Conservation (phyloP, 1,140 invertebrate genomes). For the Diabrotica undecimpunctata region DNA sequence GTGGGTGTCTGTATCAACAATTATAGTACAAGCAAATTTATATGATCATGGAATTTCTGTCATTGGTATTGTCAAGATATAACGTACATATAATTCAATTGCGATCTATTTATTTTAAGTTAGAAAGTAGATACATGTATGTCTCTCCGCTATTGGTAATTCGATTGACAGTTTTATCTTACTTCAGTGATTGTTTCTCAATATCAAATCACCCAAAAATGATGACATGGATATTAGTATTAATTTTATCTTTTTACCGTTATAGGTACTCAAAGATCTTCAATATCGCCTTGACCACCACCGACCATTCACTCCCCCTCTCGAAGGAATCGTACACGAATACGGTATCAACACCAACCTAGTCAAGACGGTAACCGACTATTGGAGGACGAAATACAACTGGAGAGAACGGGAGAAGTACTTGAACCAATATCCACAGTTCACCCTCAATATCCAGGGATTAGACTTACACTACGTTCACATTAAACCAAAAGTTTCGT, state of each 20-base stretch:
- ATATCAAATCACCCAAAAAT: too few relatives aligned
- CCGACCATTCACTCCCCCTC: slow-evolving; percentile 54
- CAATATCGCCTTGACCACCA: slow-evolving; percentile 56
- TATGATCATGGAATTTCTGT: too few relatives aligned
- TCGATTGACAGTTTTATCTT: too few relatives aligned
- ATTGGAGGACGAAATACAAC: slow-evolving; percentile 74
- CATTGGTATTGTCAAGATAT: too few relatives aligned
- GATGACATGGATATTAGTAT: too few relatives aligned
- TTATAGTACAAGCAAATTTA: too few relatives aligned
- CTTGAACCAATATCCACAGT: slow-evolving; percentile 72
- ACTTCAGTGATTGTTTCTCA: too few relatives aligned
- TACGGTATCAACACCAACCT: slow-evolving; percentile 75
- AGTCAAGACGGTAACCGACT: slow-evolving; percentile 67
- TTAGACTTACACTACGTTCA: slow-evolving; percentile 59
- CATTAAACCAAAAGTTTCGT: slow-evolving; percentile 53
- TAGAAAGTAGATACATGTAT: too few relatives aligned
- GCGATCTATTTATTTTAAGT: too few relatives aligned
- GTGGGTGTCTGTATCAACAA: too few relatives aligned
- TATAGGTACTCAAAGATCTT: slow-evolving; percentile 60
- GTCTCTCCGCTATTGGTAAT: too few relatives aligned
- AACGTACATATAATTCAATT: too few relatives aligned
- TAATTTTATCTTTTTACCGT: not conserved
- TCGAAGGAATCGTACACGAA: slow-evolving; percentile 67
- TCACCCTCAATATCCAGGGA: slow-evolving; percentile 66
- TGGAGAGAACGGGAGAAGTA: slow-evolving; percentile 65